These are phyloP conservation scores for Etheostoma perlongum DNA, from an alignment of 2,797 vertebrate genomes.

Conservation along the genomic window DNA sequence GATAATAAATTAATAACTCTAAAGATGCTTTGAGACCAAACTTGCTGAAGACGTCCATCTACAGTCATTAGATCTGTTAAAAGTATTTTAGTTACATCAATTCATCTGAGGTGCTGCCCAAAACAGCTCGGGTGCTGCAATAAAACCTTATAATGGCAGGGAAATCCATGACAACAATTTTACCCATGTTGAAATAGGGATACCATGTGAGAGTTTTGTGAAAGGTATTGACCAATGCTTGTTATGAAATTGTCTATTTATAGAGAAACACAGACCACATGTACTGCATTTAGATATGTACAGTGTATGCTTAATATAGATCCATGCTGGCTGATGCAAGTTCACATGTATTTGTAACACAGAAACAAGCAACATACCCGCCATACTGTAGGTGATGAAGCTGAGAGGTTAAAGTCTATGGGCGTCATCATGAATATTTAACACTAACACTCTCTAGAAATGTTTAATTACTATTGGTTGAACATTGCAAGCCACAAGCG, in stretches of 20 bases:
- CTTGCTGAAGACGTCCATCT: too few relatives aligned
- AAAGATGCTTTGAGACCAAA: too few relatives aligned
- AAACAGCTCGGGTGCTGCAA: too few relatives aligned
- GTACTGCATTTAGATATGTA: not conserved
- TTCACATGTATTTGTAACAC: not conserved
- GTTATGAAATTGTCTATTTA: not conserved
- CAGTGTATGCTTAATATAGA: too few relatives aligned
- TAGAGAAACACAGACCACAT: not conserved
- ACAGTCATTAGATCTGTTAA: too few relatives aligned
- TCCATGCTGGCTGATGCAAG: not conserved
- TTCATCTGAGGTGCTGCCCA: too few relatives aligned
- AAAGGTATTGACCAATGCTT: not conserved
- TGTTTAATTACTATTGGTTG: not conserved
- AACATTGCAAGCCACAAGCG: not conserved
- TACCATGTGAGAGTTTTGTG: not conserved
- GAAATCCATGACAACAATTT: not conserved
- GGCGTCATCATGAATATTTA: conserved; percentile 19
- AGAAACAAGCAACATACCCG: not conserved
- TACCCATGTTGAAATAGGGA: not conserved
- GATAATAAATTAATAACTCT: too few relatives aligned
- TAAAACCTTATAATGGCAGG: too few relatives aligned
- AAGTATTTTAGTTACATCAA: too few relatives aligned
- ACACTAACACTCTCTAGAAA: not conserved
- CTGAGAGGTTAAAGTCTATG: conserved; percentile 9
- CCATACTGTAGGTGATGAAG: not conserved